These are phyloP conservation scores for Synanthedon formicaeformis DNA, from an alignment of 2,888 invertebrate species.

Conservation along the genomic window DNA sequence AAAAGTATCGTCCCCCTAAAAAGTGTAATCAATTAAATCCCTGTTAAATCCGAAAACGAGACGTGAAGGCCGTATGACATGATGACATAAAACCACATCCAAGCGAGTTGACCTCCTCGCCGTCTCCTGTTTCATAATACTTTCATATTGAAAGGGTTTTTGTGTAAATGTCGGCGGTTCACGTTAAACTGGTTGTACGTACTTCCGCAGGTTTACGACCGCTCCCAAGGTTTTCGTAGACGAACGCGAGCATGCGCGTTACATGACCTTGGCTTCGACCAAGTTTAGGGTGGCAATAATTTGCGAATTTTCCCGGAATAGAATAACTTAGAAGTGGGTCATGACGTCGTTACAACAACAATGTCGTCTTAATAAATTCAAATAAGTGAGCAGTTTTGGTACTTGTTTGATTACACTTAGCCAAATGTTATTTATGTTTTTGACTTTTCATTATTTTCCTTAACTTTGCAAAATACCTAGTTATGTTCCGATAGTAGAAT, in stretches of 20 bases:
- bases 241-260: slow-evolving; percentile 35
- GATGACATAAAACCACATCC: slow-evolving; percentile 51
- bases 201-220: slow-evolving; percentile 63
- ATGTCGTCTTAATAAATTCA: too few species aligned
- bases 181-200: slow-evolving; percentile 24
- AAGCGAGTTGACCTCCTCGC: slow-evolving; percentile 15
- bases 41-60: slow-evolving; percentile 9
- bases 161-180: slow-evolving; percentile 30
- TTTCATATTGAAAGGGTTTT: slow-evolving; percentile 16
- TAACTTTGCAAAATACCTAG: too few species aligned
- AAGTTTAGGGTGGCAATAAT: slow-evolving; percentile 29
- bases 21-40: not conserved
- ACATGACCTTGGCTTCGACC: slow-evolving; percentile 54
- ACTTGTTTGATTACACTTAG: too few species aligned
- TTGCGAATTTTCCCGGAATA: slow-evolving; percentile 3
- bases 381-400: too few species aligned
- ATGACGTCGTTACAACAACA: not conserved
- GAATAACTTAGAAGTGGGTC: not conserved
- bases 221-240: slow-evolving; percentile 55
- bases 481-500: too few species aligned
- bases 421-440: too few species aligned
- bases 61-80: slow-evolving; percentile 40
- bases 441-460: too few species aligned
- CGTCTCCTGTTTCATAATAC: slow-evolving; percentile 3
- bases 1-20: not conserved